Evolutionary conservation across 2,888 invertebrate species (phyloP), one percentile per base, ranked within the genome.

Genomic region (Cybosia mesomella): DNA sequence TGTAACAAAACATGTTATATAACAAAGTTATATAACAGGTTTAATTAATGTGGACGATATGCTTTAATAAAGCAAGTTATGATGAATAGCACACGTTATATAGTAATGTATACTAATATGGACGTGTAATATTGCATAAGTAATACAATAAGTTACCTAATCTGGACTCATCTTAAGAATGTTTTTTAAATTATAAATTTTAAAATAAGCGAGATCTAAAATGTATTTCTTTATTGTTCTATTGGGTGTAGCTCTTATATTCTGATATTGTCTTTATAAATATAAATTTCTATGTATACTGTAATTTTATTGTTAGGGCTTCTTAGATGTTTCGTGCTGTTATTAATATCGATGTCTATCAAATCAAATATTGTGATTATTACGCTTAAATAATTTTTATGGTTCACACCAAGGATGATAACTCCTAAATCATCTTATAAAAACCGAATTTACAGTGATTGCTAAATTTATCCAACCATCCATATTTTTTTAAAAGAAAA

Each of bases 301-400:
- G 77, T 84, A 81, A 82, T 77, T 77, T 75, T 78, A 73, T 67
- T 71, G 73, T 81, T 81, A 83, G 81, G 81, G 85, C 83, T 89
- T 87, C 78, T 80, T 85, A 82, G 75, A 78, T 85, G 83, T 87
- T 85, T 83, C 77, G 81, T 83, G 85, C 81, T 85, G 82, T 81
- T 81, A 78, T 72, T 75, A 67, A 76, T 77, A 79, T 85, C 63
- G 77, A 84, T 86, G 85, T 89, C 85, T 86, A 85, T 83, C 76
- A 79, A 80, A 82, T 82, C 83, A 83, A 84, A 73, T 71, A 81
- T 83, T 88, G 92, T 92, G 90, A 91, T 90, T 85, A 74, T 77
- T 88, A 91, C 89, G 91, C 91, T 90, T 89, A 79, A 60, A 83
- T 66, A 67, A 49, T 55, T 68, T 65, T 73, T 57, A 70, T n/a